These are phyloP conservation scores for Gallinago jamesoni DNA, from an alignment of 2,113 vertebrate genomes.

Conservation along the genomic window DNA sequence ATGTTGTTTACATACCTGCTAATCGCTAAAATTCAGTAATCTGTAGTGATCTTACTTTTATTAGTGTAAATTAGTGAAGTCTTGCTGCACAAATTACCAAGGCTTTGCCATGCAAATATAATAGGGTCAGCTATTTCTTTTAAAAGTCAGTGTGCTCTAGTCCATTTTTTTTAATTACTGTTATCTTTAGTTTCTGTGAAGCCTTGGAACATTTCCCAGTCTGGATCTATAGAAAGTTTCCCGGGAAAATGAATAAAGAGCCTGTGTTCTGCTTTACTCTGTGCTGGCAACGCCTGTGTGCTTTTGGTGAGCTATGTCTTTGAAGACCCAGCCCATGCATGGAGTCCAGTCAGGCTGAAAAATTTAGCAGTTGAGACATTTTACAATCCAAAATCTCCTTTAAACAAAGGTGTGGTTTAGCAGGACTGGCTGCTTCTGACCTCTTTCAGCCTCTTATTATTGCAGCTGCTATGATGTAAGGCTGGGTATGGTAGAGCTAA, in stretches of 20 bases:
- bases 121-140: constrained; percentile 38
- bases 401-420: constrained; percentile 63
- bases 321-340: constrained; percentile 55
- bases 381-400: constrained; percentile 45
- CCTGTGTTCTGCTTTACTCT: constrained; percentile 65
- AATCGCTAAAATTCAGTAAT: constrained; percentile 25
- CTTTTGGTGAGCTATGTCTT: constrained; percentile 40
- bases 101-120: background rate
- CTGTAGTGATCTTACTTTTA: background rate
- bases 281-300: constrained; percentile 20
- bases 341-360: constrained; percentile 51
- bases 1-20: constrained; percentile 6
- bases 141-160: constrained; percentile 46
- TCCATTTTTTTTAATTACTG: constrained; percentile 57
- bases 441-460: constrained; percentile 41
- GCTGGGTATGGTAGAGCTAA: constrained; percentile 16
- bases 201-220: constrained; percentile 74
- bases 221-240: constrained; percentile 73
- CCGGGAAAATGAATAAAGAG: constrained; percentile 71
- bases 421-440: constrained; percentile 33
- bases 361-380: constrained; percentile 39
- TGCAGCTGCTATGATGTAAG: constrained; percentile 61
- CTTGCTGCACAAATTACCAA: constrained; percentile 2
- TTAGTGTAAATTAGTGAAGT: constrained; percentile 19
- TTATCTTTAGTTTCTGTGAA: constrained; percentile 72